These are phyloP conservation scores for Acleris cristana DNA, from an alignment of 2,888 invertebrate genomes.

Conservation along the genomic window DNA sequence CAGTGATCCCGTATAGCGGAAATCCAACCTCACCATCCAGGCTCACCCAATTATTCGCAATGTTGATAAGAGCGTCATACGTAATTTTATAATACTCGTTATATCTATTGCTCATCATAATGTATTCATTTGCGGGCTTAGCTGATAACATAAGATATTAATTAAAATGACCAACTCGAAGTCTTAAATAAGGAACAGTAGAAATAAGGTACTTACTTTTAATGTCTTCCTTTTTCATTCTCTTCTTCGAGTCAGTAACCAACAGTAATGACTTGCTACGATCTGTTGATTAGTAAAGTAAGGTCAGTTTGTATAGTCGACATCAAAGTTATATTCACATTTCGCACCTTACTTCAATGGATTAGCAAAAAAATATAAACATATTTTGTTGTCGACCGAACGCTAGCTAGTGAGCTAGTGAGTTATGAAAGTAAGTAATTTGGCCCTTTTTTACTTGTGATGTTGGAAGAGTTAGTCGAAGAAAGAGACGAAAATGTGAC, in stretches of 20 bases:
- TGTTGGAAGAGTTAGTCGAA: no score
- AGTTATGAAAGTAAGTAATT: no score
- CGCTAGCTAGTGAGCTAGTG: no score
- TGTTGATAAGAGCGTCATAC: slow-evolving; percentile 65
- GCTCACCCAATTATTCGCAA: slow-evolving; percentile 73
- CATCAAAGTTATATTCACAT: no score
- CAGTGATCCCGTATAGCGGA: slow-evolving; percentile 64
- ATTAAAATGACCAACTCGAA: not conserved
- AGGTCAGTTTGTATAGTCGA: slow-evolving; percentile 3
- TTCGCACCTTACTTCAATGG: no score
- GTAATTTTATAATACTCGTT: slow-evolving; percentile 69
- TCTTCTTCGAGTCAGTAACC: slow-evolving; percentile 65
- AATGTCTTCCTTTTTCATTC: slow-evolving; percentile 63
- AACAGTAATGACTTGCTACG: slow-evolving; percentile 54
- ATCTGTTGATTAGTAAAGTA: slow-evolving; percentile 41
- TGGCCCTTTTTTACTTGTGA: no score
- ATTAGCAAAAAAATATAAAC: no score
- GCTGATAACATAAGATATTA: slow-evolving; percentile 43
- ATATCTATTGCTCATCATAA: slow-evolving; percentile 64
- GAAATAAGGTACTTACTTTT: slow-evolving; percentile 50
- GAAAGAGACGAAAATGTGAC: no score
- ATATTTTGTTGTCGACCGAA: no score
- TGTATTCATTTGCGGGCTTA: slow-evolving; percentile 62
- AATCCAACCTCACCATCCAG: slow-evolving; percentile 64
- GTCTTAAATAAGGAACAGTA: not conserved